phyloP scores from a whole-genome alignment of 2,797 vertebrate genomes.

The Semotilus atromaculatus region DNA sequence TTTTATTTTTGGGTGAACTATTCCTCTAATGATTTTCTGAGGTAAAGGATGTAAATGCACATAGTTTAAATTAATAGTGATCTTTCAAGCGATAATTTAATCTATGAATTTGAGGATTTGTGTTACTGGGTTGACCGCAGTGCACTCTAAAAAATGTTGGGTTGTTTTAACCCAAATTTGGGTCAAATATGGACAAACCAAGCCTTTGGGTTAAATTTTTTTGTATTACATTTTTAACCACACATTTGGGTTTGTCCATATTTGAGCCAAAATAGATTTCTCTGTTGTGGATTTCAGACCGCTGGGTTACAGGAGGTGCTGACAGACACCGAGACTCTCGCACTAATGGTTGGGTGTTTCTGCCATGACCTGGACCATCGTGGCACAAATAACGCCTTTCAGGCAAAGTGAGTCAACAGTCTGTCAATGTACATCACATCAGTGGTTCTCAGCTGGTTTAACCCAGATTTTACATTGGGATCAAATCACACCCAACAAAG shows the following conservation, averaged over 20 bases:
- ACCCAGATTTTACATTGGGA: not conserved
- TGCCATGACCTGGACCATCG: slow-evolving; percentile 84
- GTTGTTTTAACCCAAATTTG: no score
- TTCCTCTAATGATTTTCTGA: not conserved
- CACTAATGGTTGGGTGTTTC: slow-evolving; percentile 83
- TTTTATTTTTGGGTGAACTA: not conserved
- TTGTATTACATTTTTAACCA: no score
- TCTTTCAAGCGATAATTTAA: slow-evolving; percentile 3
- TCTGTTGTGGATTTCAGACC: slow-evolving; percentile 67
- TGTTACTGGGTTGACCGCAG: not conserved
- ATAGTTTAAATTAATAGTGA: not conserved
- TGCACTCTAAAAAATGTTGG: not conserved
- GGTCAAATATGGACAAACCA: no score
- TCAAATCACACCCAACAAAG: not conserved
- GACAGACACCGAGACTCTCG: slow-evolving; percentile 79
- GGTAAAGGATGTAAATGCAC: not conserved
- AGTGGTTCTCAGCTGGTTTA: not conserved
- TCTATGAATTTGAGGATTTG: not conserved
- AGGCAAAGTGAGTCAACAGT: slow-evolving; percentile 77
- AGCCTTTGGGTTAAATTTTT: no score
- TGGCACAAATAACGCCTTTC: slow-evolving; percentile 85
- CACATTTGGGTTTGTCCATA: no score
- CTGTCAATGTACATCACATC: not conserved
- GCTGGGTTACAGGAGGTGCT: slow-evolving; percentile 79
- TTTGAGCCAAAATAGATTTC: not conserved